Evolutionary conservation across 2,797 vertebrate genomes (phyloP), one percentile per base, ranked within the genome.

Genomic region (Petrocephalus schoutedeni): DNA sequence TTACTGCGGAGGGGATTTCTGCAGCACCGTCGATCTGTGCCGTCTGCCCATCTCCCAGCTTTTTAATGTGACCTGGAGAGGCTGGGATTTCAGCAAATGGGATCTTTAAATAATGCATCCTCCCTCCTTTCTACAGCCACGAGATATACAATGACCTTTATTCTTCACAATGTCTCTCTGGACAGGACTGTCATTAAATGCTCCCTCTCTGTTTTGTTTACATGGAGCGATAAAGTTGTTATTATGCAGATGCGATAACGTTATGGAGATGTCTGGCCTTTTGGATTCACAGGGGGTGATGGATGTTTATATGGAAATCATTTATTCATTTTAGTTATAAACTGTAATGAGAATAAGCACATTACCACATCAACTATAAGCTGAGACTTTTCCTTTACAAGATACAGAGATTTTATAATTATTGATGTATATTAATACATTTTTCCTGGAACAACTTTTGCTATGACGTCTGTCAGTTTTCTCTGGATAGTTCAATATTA

Each of bases 101-200:
- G 32, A 57, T 87, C 21, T 64, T 85, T 88, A 84, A 84, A 88
- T 84, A 84, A 84, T 32, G 80, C 58, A 88, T 88, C 57, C 86
- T 36, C 23, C 54, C 49, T 45, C 80, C 45, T 64, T 59, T 64
- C 77, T 88, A 45, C 49, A 49, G 28, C 58, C 80, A 84, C 4
- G 36, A 84, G 56, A 67, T 88, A 84, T 61, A 88, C 80, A 85
- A 49, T 23, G 19, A 88, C 87, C 87, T 88, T 84, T 85, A 58
- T 84, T 84, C 58, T 19, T 32, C 36, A 51, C 71, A 36, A 74
- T 58, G 71, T 56, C 71, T 87, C 87, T 80, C 86, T 64, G 56
- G 67, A 87, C 61, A 21, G 49, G 14, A 71, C 21, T 23, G 53
- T 77, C 74, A 61, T 61, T 85, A 64, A 61, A 88, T n/a, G 53